Evolutionary conservation across 2,888 invertebrate species (phyloP).

Genomic region (Oscheius sp.): DNA sequence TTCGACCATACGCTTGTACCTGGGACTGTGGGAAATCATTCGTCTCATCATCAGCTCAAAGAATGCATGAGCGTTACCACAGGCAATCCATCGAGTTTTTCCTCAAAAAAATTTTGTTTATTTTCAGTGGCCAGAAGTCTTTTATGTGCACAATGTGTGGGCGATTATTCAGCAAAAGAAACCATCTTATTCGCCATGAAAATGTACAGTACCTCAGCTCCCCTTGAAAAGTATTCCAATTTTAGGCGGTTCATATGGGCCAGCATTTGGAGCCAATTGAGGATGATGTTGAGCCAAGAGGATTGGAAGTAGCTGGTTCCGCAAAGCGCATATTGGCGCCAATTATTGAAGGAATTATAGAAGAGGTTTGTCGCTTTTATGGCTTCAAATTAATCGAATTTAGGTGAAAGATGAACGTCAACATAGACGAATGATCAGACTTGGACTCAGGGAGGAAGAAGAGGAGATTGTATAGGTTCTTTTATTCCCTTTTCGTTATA

Average conservation of each 20-base stretch:
- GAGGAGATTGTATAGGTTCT: no score
- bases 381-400: neutral
- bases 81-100: constrained; percentile 11
- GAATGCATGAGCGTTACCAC: constrained; percentile 56
- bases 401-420: neutral
- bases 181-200: constrained; percentile 47
- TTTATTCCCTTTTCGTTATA: no score
- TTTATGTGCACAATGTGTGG: constrained; percentile 45
- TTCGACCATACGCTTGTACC: constrained; percentile 52
- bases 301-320: constrained; percentile 21
- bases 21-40: constrained; percentile 63
- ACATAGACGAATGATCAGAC: neutral
- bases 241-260: constrained; percentile 19
- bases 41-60: constrained; percentile 51
- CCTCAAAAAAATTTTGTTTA: neutral
- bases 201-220: constrained; percentile 25
- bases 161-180: constrained; percentile 42
- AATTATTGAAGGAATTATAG: constrained; percentile 20
- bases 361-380: constrained; percentile 11
- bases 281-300: neutral
- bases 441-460: no score
- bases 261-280: constrained; percentile 9
- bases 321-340: neutral
- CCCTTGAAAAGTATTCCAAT: neutral
- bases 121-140: constrained; percentile 40